Evolutionary conservation across 2,888 invertebrate genomes (phyloP).

Genomic region (Amiota communis): DNA sequence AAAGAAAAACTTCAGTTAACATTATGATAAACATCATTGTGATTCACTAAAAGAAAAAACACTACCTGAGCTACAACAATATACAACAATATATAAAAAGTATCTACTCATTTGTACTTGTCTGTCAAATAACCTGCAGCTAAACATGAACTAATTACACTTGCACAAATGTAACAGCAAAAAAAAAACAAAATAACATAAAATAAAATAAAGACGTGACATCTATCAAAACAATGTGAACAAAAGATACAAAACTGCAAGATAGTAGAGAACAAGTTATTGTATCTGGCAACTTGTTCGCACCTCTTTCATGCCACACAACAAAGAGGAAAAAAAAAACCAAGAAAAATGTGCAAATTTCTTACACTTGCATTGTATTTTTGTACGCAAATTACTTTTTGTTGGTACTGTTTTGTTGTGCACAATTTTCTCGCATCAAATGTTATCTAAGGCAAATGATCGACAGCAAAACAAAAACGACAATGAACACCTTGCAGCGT

Average conservation of each 20-base stretch:
- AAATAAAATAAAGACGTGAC: not conserved
- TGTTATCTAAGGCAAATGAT: constrained; percentile 23
- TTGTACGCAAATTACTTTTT: not conserved
- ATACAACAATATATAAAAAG: no score
- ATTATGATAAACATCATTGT: no score
- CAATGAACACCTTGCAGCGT: not conserved
- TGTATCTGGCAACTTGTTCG: not conserved
- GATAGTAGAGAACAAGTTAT: not conserved
- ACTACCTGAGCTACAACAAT: no score
- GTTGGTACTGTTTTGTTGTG: constrained; percentile 9
- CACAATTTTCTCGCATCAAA: constrained; percentile 11
- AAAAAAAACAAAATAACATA: no score
- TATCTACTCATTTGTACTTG: no score
- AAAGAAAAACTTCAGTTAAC: no score
- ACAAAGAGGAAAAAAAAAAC: not conserved
- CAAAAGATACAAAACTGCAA: not conserved
- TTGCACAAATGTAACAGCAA: no score
- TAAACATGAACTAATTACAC: no score
- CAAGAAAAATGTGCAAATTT: not conserved
- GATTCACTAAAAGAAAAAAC: no score
- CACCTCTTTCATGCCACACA: not conserved
- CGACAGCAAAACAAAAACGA: constrained; percentile 10
- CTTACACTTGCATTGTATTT: not conserved
- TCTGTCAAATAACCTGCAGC: no score
- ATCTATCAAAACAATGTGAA: not conserved